Evolutionary conservation across 2,888 invertebrate species (phyloP).

Genomic region (Cremastinae sp.): DNA sequence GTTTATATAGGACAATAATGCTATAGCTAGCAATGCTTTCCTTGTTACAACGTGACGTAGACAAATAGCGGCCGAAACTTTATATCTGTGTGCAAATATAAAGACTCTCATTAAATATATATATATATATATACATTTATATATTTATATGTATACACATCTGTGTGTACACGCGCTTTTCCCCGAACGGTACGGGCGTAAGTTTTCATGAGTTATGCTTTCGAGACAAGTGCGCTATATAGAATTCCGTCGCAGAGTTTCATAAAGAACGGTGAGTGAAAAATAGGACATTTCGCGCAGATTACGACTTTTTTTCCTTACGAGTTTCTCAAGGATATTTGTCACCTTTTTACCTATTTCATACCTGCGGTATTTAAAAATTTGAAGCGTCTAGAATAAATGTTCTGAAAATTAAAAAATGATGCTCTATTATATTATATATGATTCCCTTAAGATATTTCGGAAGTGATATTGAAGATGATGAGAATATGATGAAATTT

Average conservation of each 20-base stretch:
- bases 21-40: constrained; percentile 32
- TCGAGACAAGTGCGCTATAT: constrained; percentile 15
- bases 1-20: constrained; percentile 39
- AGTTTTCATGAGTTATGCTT: constrained; percentile 38
- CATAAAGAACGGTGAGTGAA: background rate
- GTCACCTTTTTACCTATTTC: background rate
- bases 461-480: no score
- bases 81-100: constrained; percentile 20
- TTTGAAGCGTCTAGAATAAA: no score
- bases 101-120: constrained; percentile 35
- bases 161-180: background rate
- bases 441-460: no score
- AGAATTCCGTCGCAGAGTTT: constrained; percentile 11
- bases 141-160: background rate
- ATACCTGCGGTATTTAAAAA: background rate
- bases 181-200: constrained; percentile 19
- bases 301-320: background rate
- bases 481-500: no score
- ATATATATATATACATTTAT: constrained; percentile 22
- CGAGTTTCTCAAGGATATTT: background rate
- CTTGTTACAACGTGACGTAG: constrained; percentile 57
- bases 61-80: constrained; percentile 41
- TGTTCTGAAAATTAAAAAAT: no score
- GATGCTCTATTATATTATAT: no score
- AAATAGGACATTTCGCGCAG: constrained; percentile 11